Evolutionary conservation across 53 echinoderm and acorn worm species (phyloP), one percentile per base, ranked within the genome.

Genomic region (Arbacia lixula): DNA sequence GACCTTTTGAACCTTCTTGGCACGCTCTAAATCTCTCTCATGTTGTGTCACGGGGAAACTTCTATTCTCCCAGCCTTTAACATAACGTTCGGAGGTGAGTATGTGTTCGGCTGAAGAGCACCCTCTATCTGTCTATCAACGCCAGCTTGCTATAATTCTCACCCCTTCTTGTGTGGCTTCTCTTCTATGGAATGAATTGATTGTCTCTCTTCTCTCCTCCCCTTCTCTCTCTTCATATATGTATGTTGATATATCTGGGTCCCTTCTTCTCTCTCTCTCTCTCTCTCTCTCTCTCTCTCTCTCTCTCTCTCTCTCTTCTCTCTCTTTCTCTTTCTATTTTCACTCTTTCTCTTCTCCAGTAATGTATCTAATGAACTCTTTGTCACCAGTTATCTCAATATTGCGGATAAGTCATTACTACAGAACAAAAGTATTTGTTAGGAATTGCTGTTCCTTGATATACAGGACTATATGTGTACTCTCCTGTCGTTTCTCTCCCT

Each of bases 61-160:
- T 92, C 88, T 95, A 85, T 83, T 83, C 87, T 89, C 79, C 88
- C 91, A 95, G 95, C 85, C 60, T 92, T 87, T 91, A 95, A 95
- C 89, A 86, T 91, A 60, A 83, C 91, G 85, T 78, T 53, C 41
- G 72, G 89, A 95, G 94, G 94, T 89, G 87, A 92, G 95, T 95
- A 81, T 64, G 20, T 28, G 79, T 68, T 38, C 28, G 19, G 34
- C 78, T 56, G 17, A 26, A 38, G 56, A 1, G 34, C 57, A 57
- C 28, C 42, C 43, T 69, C 36, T 43, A 69, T 39, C 1, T 53
- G 17, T 21, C 78, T 34, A 14, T 24, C 78, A 36, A 32, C 37
- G 35, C 36, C 14, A 60, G 14, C 60, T 26, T 38, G 26, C 49
- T 60, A 29, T 58, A 16, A 12, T 38, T 26, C 30, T 8, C 2